These are phyloP conservation scores for Lycopodina hypogea DNA, from an alignment of 37 sponge, comb jelly and placozoan genomes.

Conservation along the genomic window DNA sequence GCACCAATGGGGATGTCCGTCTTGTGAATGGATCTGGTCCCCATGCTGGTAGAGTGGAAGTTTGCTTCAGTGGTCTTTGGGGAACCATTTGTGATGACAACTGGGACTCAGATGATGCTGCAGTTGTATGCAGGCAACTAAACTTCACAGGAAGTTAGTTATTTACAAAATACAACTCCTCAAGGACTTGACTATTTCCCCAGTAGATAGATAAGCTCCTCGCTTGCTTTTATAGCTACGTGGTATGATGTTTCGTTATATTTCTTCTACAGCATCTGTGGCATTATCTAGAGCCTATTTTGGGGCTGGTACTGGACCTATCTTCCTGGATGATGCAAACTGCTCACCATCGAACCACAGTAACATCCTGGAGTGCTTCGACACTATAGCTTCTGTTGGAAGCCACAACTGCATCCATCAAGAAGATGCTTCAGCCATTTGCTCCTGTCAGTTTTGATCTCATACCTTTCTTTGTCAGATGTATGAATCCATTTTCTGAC, in stretches of 20 bases:
- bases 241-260: too few species aligned
- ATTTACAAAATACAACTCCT: background rate
- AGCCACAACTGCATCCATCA: conserved; percentile 44
- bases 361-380: conserved; percentile 6
- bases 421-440: conserved; percentile 55
- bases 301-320: conserved; percentile 23
- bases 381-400: background rate
- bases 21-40: conserved; percentile 30
- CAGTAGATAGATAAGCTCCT: too few species aligned
- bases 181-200: background rate
- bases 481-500: too few species aligned
- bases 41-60: conserved; percentile 44
- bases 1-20: conserved; percentile 38
- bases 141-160: background rate
- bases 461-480: too few species aligned
- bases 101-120: conserved; percentile 33
- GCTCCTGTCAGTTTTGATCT: too few species aligned
- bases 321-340: conserved; percentile 27
- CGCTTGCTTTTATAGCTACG: too few species aligned
- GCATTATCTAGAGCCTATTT: conserved; percentile 6
- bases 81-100: conserved; percentile 68
- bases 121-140: conserved; percentile 60
- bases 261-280: conserved; percentile 4
- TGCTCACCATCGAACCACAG: conserved; percentile 11
- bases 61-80: conserved; percentile 47